Evolutionary conservation across 2,113 vertebrate genomes (phyloP), one percentile per base, ranked within the genome.

Genomic region (Coptodon rendalli): DNA sequence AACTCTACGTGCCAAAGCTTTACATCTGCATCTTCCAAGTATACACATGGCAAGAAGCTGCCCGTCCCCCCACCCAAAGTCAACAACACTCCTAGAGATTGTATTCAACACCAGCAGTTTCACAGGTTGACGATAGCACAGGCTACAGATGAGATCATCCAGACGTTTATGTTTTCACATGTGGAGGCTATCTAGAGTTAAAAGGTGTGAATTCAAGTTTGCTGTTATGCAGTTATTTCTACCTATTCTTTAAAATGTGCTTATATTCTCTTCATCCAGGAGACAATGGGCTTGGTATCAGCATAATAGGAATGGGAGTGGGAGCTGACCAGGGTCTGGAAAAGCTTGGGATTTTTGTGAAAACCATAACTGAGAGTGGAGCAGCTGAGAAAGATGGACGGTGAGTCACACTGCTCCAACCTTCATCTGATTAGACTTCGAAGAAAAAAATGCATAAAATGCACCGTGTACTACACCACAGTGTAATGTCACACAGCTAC

Each of bases 301-400:
- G 98, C 91, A 98, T 98, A 88, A 98, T 98, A 86, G 98, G 98
- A 89, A 98, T 98, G 98, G 98, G 98, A 89, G 98, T 98, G 84
- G 98, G 98, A 89, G 98, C 98, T 48, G 98, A 98, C 91, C 98
- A 98, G 90, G 98, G 98, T 73, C 92, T 98, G 92, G 98, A 98
- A 92, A 98, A 98, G 92, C 96, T 98, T 52, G 98, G 98, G 57
- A 98, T 98, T 91, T 98, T 98, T 95, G 98, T 98, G 68, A 98
- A 98, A 96, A 98, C 98, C 59, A 97, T 98, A 93, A 98, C 97
- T 31, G 97, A 98, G 90, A 95, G 95, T 29, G 98, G 98, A 93
- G 97, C 98, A 63, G 97, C 98, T 61, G 96, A 97, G 71, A 96
- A 92, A 86, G 98, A 98, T 84, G 97, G 97, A 86, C 96, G 97